Evolutionary conservation across 2,113 vertebrate genomes (phyloP).

Genomic region (Zosterops pallidus): DNA sequence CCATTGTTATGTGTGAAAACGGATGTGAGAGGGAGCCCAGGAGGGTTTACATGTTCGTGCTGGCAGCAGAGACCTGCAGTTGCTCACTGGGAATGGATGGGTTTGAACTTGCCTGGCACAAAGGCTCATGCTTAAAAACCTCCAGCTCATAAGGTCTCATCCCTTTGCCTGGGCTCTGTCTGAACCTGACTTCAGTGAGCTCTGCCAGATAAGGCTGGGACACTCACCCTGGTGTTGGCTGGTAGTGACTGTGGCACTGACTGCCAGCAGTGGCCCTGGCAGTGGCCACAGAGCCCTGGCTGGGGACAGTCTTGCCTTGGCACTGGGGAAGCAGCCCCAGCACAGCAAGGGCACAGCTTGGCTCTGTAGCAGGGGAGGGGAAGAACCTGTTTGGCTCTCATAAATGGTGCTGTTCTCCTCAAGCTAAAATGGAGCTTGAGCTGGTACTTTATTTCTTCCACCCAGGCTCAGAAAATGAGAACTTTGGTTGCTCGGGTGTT

Average conservation of each 20-base stretch:
- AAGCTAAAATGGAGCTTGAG: not conserved
- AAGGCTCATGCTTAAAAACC: rapidly evolving
- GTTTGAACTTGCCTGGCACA: not conserved
- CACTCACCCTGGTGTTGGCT: rapidly evolving
- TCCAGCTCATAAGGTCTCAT: not conserved
- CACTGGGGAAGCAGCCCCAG: not conserved
- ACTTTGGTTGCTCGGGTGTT: not conserved
- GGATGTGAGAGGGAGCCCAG: not conserved
- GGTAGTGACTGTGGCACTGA: rapidly evolving
- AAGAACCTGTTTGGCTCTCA: not conserved
- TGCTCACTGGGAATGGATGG: not conserved
- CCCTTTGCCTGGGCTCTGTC: not conserved
- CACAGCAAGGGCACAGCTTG: not conserved
- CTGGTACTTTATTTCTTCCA: not conserved
- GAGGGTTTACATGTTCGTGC: not conserved
- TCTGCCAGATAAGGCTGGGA: not conserved
- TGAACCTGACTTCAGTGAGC: not conserved
- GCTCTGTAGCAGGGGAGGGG: not conserved
- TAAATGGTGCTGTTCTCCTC: not conserved
- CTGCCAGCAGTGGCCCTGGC: not conserved
- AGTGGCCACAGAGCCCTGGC: not conserved
- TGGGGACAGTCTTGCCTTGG: not conserved
- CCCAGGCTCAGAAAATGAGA: not conserved
- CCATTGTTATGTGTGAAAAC: not conserved
- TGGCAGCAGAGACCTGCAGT: not conserved